A percentile compares a stretch with the other conserved stretches of the same genome.
phyloP scores from a whole-genome alignment of 2,888 invertebrate species.

The Onthophagus sagittarius region DNA sequence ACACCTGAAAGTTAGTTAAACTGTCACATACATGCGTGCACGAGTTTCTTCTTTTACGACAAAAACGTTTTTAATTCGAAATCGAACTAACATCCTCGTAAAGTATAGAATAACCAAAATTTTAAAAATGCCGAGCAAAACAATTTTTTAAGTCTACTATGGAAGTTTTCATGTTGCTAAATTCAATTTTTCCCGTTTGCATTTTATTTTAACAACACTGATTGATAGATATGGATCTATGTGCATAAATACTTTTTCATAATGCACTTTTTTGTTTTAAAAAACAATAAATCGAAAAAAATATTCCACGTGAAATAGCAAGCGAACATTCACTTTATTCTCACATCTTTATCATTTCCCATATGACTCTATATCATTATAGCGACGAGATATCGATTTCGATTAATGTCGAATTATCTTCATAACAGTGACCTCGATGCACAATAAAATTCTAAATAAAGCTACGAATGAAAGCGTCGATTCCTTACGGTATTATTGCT shows the following conservation, averaged over 20 bases:
- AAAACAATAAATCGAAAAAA: no score
- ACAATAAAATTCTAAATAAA: background rate
- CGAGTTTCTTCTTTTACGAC: background rate
- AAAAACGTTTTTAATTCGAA: background rate
- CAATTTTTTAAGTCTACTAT: background rate
- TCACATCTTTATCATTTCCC: background rate
- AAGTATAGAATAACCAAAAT: background rate
- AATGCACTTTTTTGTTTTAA: background rate
- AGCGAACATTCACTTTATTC: background rate
- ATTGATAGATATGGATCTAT: background rate
- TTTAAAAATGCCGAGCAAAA: background rate
- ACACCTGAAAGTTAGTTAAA: constrained; percentile 11
- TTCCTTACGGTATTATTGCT: background rate
- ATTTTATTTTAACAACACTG: background rate
- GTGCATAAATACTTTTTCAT: background rate
- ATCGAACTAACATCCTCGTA: no score
- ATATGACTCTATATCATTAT: background rate
- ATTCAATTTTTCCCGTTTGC: background rate
- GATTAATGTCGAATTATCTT: background rate
- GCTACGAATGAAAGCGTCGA: background rate
- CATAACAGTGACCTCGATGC: background rate
- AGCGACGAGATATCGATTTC: background rate
- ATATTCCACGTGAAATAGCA: background rate
- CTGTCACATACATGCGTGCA: constrained; percentile 6
- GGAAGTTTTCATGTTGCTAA: background rate